Evolutionary conservation across 2,888 invertebrate genomes (phyloP), one percentile per base, ranked within the genome.

Genomic region (Hirtodrosophila cameraria): DNA sequence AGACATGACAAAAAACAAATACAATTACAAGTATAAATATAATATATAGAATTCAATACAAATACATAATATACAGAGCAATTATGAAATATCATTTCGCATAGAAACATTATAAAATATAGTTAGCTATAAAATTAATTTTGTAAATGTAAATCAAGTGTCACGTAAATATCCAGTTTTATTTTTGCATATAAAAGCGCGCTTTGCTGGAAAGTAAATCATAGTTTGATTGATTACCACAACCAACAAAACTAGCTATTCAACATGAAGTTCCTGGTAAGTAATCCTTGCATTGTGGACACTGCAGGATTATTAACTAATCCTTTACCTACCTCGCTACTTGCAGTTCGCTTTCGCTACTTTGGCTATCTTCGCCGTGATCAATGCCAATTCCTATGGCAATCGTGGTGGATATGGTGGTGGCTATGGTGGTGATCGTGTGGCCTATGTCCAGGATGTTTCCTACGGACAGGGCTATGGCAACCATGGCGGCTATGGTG

Each of bases 251-350:
- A 74, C 73, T 70, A 69, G 62, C 46, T 55, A 11, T 50, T 73
- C 76, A 83, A 75, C 74, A 87, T 87, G 86, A 87, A 87, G 65
- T 79, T 60, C 74, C 75, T 87, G 76, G 83, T 84, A 75, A 84
- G 86, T 83, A 66, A 23, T 74, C 45, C 60, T 43, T 2, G 15
- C 11, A 6, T 13, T 39, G 7, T 3, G 6, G 5, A 9, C 15
- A 11, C 5, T n/a, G 0, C 1, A 7, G 3, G 35, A 2, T 25
- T 31, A 20, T 1, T 1, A 13, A 57, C 46, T 72, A 36, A 71
- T 68, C 45, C 52, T 30, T 6, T 1, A 28, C 45, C 1, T 13
- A 16, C 35, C 35, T 46, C n/a, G 4, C 5, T 4, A 20, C 2
- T 16, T 55, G 9, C 9, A 86, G 86, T 70, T 86, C 16, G 77